A percentile compares a stretch with the other conserved stretches of the same genome.
These are phyloP conservation scores for Lutjanus argentimaculatus DNA, from an alignment of 2,797 vertebrate genomes.

Conservation along the genomic window DNA sequence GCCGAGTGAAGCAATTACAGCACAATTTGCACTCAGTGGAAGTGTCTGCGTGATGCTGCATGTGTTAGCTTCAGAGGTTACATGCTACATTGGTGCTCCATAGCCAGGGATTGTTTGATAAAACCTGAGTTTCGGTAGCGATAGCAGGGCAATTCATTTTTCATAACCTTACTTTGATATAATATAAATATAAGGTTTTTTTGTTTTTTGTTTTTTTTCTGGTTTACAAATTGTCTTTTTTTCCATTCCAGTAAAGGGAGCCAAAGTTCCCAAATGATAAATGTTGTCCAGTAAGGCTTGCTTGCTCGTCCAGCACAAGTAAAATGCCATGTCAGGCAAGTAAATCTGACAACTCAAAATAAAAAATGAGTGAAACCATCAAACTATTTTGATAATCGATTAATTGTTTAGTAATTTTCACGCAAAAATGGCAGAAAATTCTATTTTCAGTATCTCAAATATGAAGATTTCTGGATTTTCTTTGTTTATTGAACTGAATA, in stretches of 20 bases:
- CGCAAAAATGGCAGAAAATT: no score
- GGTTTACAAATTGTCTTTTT: not conserved
- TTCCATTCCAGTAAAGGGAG: not conserved
- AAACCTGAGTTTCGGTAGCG: not conserved
- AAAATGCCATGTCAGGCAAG: no score
- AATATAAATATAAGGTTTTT: not conserved
- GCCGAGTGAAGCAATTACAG: slow-evolving; percentile 4
- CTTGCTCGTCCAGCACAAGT: no score
- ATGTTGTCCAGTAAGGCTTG: not conserved
- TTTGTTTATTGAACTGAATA: no score
- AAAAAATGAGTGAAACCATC: no score
- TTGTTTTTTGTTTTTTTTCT: no score
- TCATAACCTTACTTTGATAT: not conserved
- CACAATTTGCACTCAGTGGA: not conserved
- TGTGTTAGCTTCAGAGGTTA: not conserved
- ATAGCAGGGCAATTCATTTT: not conserved
- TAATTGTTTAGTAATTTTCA: no score
- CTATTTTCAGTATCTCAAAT: no score
- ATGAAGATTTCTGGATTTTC: no score
- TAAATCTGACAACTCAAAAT: no score
- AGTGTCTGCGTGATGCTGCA: not conserved
- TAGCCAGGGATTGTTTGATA: not conserved
- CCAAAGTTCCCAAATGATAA: not conserved
- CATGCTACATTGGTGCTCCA: not conserved
- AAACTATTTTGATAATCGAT: no score